These are phyloP conservation scores for Clarias macrocephalus DNA, from an alignment of 2,113 vertebrate genomes.

Conservation along the genomic window DNA sequence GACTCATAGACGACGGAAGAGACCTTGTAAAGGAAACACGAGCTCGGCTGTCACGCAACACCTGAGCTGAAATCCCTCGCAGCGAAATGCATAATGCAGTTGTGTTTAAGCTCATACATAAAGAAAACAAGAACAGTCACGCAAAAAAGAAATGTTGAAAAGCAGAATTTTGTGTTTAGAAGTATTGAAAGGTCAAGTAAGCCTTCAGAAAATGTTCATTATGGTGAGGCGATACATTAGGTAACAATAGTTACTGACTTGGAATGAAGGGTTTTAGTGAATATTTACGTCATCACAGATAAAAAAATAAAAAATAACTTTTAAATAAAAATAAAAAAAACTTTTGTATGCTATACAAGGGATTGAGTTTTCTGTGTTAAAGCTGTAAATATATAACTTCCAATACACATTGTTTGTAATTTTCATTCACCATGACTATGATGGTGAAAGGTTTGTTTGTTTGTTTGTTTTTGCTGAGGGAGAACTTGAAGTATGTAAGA, in stretches of 20 bases:
- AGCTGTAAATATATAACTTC: not conserved
- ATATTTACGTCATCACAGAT: not conserved
- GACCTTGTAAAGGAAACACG: not conserved
- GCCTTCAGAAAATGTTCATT: not conserved
- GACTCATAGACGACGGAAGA: not conserved
- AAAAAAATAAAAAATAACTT: not conserved
- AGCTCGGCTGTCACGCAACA: conserved; percentile 26
- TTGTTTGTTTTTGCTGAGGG: not conserved
- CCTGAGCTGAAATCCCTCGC: not conserved
- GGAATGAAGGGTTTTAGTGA: not conserved
- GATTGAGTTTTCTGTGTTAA: not conserved
- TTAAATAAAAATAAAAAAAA: not conserved
- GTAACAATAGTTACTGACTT: not conserved
- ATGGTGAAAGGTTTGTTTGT: not conserved
- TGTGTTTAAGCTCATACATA: not conserved
- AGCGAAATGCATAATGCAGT: conserved; percentile 6
- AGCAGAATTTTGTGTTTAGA: not conserved
- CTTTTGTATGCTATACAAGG: not conserved
- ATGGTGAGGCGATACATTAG: not conserved
- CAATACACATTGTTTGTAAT: not conserved
- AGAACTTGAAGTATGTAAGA: not conserved
- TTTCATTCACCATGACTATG: not conserved
- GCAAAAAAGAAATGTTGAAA: not conserved
- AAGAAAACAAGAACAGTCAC: not conserved
- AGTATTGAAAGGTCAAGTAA: not conserved